phyloP scores from a whole-genome alignment of 1,140 invertebrate genomes.

The Hermetia illucens region DNA sequence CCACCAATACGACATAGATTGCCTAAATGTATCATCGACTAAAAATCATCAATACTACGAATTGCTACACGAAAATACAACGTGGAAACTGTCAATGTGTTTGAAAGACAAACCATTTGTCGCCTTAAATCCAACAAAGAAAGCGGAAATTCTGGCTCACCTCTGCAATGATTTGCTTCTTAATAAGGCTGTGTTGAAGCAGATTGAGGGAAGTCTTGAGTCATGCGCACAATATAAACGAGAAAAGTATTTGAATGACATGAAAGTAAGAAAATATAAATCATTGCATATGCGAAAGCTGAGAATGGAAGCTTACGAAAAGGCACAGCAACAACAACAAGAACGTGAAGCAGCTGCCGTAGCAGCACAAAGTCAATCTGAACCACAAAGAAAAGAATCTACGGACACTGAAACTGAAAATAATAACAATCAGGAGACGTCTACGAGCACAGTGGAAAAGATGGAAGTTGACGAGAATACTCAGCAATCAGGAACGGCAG shows the following conservation, averaged over 20 bases:
- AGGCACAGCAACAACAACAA: slow-evolving; percentile 34
- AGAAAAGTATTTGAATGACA: slow-evolving; percentile 71
- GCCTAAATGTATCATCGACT: slow-evolving; percentile 40
- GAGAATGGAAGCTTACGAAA: slow-evolving; percentile 54
- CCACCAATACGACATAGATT: slow-evolving; percentile 52
- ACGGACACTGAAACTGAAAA: slow-evolving; percentile 1
- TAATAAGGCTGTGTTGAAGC: slow-evolving; percentile 73
- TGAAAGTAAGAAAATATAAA: slow-evolving; percentile 72
- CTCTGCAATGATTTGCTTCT: slow-evolving; percentile 88
- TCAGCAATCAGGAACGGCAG: too few species aligned
- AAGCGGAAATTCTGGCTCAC: slow-evolving; percentile 76
- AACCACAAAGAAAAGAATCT: slow-evolving; percentile 2
- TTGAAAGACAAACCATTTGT: slow-evolving; percentile 70
- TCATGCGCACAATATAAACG: slow-evolving; percentile 58
- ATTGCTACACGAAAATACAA: slow-evolving; percentile 55
- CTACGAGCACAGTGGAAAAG: background rate
- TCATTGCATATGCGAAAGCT: slow-evolving; percentile 58
- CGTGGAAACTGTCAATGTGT: slow-evolving; percentile 53
- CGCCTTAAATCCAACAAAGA: slow-evolving; percentile 70
- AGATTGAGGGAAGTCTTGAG: slow-evolving; percentile 64
- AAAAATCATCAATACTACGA: slow-evolving; percentile 68
- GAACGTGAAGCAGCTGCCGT: too few species aligned
- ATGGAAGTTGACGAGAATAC: background rate
- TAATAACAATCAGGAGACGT: background rate
- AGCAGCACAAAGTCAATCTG: slow-evolving; percentile 18